Evolutionary conservation across 2,888 invertebrate species (phyloP).

Genomic region (Lomographa bimaculata): DNA sequence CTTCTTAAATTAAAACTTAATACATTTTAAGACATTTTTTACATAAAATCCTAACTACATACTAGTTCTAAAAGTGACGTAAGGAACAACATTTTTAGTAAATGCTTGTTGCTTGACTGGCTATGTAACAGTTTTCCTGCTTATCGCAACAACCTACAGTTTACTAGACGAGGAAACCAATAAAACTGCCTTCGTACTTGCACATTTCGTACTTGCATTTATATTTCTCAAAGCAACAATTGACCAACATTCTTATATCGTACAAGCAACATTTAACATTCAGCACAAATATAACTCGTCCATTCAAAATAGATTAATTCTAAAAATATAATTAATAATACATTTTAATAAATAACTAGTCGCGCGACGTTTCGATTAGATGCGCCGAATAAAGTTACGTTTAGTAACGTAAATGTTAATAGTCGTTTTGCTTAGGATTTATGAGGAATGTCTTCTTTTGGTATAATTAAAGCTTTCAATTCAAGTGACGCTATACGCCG

Average conservation of each 20-base stretch:
- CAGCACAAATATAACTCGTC: constrained; percentile 34
- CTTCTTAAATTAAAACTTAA: too few relatives aligned
- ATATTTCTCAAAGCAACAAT: constrained; percentile 47
- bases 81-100: too few relatives aligned
- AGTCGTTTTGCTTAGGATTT: constrained; percentile 22
- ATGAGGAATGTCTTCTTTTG: constrained; percentile 36
- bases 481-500: constrained; percentile 59
- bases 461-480: constrained; percentile 34
- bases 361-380: constrained; percentile 10
- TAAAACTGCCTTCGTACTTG: constrained; percentile 13
- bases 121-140: constrained; percentile 14
- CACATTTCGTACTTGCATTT: constrained; percentile 33
- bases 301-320: constrained; percentile 35
- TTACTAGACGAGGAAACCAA: constrained; percentile 3
- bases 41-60: too few relatives aligned
- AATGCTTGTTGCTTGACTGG: constrained; percentile 2
- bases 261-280: constrained; percentile 44
- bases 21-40: too few relatives aligned
- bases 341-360: constrained; percentile 27
- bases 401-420: constrained; percentile 11
- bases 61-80: too few relatives aligned
- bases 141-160: constrained; percentile 6
- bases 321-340: constrained; percentile 33
- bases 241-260: constrained; percentile 33
- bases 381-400: neutral